These are phyloP conservation scores for Chloropsis cyanopogon DNA, from an alignment of 2,113 vertebrate species.

Conservation along the genomic window DNA sequence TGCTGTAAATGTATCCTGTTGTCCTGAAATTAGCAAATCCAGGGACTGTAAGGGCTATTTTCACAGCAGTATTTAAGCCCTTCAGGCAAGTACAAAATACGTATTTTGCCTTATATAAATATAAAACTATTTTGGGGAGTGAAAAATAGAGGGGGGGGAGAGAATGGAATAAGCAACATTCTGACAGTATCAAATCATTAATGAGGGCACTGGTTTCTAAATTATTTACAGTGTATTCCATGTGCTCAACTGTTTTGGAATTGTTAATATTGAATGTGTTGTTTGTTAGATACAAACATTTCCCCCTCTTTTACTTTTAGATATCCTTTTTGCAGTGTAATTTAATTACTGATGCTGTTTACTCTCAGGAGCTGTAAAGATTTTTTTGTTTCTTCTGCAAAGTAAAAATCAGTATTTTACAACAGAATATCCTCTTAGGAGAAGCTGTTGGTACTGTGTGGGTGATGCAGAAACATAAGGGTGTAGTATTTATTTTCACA, in stretches of 20 bases:
- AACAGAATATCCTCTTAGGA: background rate
- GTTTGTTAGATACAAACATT: background rate
- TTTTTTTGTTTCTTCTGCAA: background rate
- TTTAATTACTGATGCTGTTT: conserved; percentile 14
- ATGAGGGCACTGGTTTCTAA: conserved; percentile 47
- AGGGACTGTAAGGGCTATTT: background rate
- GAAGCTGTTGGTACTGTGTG: background rate
- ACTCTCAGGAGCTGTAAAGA: background rate
- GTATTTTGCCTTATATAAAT: background rate
- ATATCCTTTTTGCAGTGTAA: background rate
- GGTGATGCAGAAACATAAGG: background rate
- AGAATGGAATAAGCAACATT: background rate
- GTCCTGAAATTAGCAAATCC: background rate
- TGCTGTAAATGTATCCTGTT: background rate
- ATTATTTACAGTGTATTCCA: conserved; percentile 53
- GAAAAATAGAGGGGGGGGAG: background rate
- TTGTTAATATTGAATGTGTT: conserved; percentile 45
- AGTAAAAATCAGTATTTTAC: background rate
- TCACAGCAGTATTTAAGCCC: background rate
- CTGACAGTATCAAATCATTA: conserved; percentile 51
- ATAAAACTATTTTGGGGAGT: background rate
- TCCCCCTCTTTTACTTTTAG: background rate
- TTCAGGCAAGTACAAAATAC: background rate
- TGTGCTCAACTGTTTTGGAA: conserved; percentile 35
- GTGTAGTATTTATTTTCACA: background rate